A percentile compares a stretch with the other conserved stretches of the same genome.
Evolutionary conservation across 2,113 vertebrate species (phyloP).

Genomic region (Phaethon lepturus): DNA sequence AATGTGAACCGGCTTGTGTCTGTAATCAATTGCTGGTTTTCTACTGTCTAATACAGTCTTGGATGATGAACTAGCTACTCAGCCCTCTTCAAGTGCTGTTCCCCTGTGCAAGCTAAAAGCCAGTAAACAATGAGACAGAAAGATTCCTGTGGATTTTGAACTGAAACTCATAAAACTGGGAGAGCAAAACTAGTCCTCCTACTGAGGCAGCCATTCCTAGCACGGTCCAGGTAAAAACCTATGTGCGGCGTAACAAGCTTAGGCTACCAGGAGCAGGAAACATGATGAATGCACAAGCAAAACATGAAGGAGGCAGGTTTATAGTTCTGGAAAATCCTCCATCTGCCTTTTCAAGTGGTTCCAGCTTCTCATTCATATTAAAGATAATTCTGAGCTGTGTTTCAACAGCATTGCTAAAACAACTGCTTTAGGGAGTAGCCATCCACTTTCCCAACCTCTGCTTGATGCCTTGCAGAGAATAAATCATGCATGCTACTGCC

Average conservation of each 20-base stretch:
- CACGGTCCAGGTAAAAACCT: constrained; percentile 1
- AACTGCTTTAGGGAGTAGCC: constrained; percentile 53
- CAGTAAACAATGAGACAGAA: not conserved
- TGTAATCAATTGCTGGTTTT: not conserved
- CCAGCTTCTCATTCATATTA: constrained; percentile 70
- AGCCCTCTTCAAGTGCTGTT: not conserved
- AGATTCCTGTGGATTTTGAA: not conserved
- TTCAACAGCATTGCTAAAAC: constrained; percentile 46
- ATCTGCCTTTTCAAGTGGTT: constrained; percentile 64
- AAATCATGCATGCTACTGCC: not conserved
- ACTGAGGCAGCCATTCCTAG: not conserved
- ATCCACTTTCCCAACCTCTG: constrained; percentile 8
- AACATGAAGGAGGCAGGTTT: constrained; percentile 26
- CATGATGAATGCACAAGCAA: constrained; percentile 14
- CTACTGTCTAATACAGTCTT: not conserved
- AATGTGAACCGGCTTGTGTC: not conserved
- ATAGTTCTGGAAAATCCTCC: constrained; percentile 17
- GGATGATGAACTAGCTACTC: not conserved
- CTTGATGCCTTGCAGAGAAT: not conserved
- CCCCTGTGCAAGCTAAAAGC: not conserved
- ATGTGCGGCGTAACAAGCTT: not conserved
- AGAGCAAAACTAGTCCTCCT: not conserved
- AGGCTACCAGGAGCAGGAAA: constrained; percentile 32
- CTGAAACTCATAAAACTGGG: not conserved
- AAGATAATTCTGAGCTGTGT: constrained; percentile 53